Conservation (phyloP, 1,140 invertebrate species). For the Pogonognathellus flavescens region DNA sequence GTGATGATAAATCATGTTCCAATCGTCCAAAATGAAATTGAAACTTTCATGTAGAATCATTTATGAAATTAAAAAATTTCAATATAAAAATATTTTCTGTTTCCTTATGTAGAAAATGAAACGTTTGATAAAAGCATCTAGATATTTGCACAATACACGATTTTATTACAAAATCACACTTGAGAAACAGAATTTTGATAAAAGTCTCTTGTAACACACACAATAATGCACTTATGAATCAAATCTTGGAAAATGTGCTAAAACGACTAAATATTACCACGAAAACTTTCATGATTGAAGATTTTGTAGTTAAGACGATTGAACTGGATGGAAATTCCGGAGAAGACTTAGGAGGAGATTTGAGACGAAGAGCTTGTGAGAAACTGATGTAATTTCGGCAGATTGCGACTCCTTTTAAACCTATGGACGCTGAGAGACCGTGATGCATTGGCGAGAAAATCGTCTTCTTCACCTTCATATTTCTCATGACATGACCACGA, state of each 20-base stretch:
- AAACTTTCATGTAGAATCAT: too few relatives aligned
- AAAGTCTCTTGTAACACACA: not conserved
- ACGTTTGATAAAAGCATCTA: too few relatives aligned
- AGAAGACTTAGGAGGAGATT: not conserved
- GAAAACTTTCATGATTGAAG: constrained; percentile 36
- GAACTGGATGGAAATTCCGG: not conserved
- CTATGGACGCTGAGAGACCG: constrained; percentile 5
- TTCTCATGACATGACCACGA: constrained; percentile 41
- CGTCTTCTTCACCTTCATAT: constrained; percentile 39
- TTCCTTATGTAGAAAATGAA: too few relatives aligned
- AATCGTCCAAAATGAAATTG: too few relatives aligned
- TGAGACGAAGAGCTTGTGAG: not conserved
- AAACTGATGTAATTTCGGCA: constrained; percentile 42
- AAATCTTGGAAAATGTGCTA: not conserved
- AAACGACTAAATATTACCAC: constrained; percentile 18
- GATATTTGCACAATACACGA: too few relatives aligned
- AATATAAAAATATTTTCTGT: too few relatives aligned
- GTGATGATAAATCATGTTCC: too few relatives aligned
- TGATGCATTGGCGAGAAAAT: not conserved
- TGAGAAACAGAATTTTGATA: too few relatives aligned
- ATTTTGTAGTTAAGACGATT: not conserved
- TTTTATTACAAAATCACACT: too few relatives aligned
- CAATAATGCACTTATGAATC: not conserved
- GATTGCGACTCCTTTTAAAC: constrained; percentile 26
- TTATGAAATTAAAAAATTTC: too few relatives aligned